Evolutionary conservation across 2,113 vertebrate genomes (phyloP).

Genomic region (Corythornis madagascariensis): DNA sequence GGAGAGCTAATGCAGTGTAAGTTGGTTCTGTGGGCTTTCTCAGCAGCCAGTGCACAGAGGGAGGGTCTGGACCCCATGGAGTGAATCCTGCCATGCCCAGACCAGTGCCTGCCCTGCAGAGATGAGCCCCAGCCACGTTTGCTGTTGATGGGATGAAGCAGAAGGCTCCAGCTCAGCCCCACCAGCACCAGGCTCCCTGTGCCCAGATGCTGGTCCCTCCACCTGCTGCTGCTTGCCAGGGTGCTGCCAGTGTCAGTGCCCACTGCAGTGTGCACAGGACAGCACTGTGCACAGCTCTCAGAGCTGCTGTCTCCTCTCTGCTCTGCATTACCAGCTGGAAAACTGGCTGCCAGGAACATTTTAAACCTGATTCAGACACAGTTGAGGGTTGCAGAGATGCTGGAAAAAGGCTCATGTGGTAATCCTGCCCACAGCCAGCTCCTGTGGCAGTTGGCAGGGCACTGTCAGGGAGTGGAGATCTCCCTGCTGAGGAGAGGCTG

Average conservation of each 20-base stretch:
- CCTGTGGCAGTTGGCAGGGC: neutral
- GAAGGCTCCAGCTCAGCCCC: neutral
- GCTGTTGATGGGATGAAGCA: neutral
- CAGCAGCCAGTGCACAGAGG: neutral
- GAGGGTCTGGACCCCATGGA: neutral
- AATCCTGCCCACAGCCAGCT: neutral
- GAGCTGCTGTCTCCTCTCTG: neutral
- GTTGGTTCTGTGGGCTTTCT: neutral
- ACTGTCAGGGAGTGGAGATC: too few relatives aligned
- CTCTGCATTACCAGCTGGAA: neutral
- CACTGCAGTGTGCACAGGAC: neutral
- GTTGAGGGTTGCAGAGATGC: neutral
- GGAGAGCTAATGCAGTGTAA: neutral
- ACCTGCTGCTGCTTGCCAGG: neutral
- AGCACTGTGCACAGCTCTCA: fast-evolving
- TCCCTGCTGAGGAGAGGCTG: too few relatives aligned
- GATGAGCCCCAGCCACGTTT: fast-evolving
- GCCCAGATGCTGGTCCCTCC: neutral
- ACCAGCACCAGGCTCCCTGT: fast-evolving
- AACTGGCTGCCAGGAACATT: neutral
- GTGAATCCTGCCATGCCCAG: neutral
- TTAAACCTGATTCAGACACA: neutral
- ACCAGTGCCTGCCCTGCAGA: fast-evolving
- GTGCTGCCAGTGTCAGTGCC: fast-evolving
- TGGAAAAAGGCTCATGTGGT: neutral